phyloP scores from a whole-genome alignment of 2,797 vertebrate species.

The Pitangus sulphuratus region DNA sequence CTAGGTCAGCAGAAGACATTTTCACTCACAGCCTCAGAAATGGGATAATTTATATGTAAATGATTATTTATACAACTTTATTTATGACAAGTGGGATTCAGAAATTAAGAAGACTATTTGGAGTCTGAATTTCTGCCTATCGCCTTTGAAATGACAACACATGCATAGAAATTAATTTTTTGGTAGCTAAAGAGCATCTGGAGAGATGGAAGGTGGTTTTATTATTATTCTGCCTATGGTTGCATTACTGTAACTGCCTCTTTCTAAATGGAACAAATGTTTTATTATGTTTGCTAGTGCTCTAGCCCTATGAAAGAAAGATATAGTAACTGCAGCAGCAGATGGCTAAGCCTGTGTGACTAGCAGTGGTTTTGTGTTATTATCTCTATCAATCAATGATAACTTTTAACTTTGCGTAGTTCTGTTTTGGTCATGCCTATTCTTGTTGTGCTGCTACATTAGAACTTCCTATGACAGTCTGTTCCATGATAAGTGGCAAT shows the following conservation, averaged over 20 bases:
- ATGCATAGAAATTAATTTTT: background rate
- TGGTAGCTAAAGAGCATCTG: background rate
- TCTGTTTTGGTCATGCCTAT: background rate
- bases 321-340: background rate
- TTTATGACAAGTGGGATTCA: background rate
- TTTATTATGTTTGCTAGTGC: background rate
- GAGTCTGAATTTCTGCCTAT: background rate
- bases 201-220: background rate
- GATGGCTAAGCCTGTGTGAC: background rate
- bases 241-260: background rate
- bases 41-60: background rate
- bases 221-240: background rate
- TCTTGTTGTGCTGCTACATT: background rate
- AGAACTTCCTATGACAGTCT: background rate
- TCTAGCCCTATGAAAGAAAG: background rate
- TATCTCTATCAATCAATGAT: conserved; percentile 2
- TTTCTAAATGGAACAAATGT: background rate
- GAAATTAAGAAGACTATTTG: background rate
- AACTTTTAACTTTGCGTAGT: background rate
- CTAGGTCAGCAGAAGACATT: background rate
- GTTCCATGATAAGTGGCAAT: background rate
- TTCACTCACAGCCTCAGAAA: background rate
- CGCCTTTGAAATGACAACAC: background rate
- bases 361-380: background rate
- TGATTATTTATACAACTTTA: background rate